Base-by-base conservation (phyloP, 2,888 invertebrate genomes). In the Chalcis sispes region DNA sequence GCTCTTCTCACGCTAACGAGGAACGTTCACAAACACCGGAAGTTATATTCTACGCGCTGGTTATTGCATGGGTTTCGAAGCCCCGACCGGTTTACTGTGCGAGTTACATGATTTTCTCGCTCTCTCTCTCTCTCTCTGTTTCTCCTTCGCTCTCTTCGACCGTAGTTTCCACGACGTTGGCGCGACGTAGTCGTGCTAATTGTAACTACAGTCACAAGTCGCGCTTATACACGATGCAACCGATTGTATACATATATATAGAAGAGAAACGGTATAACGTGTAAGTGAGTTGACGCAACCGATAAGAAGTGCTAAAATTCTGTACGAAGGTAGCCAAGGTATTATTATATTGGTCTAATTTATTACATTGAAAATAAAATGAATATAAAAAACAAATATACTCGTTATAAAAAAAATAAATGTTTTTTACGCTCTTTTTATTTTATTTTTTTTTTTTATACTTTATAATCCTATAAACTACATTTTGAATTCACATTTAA, bases 21-120 rank as follows among this genome's bases (percentile, higher is more conserved):
- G 76, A 72, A 74, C 73, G 76, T 74, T 73, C 78, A 78, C 79
- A 79, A 78, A 79, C 78, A 78, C 62, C 72, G 74, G 79, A 79
- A 76, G 78, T 79, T 79, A 77, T 77, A 75, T 76, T 64, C 77
- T 48, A 50, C 42, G 48, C 69, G 70, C 67, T 71, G 59, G 65
- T 77, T 79, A 79, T 79, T 72, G 77, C 77, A 72, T 62, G 52
- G 75, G 72, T 64, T 75, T 69, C 74, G 79, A 77, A 77, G 72
- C 72, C 66, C 40, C 65, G 67, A 74, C 71, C 62, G 66, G 75
- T 78, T 78, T 72, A 65, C 78, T 56, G 61, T 50, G 71, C 72
- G 73, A 77, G 77, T 77, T 79, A 79, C 74, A 79, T 72, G 74
- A 29, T 27, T 29, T 65, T 54, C 56, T 25, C 40, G 4, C 29